phyloP scores from a whole-genome alignment of 2,797 vertebrate genomes.

The Diplodus puntazzo region DNA sequence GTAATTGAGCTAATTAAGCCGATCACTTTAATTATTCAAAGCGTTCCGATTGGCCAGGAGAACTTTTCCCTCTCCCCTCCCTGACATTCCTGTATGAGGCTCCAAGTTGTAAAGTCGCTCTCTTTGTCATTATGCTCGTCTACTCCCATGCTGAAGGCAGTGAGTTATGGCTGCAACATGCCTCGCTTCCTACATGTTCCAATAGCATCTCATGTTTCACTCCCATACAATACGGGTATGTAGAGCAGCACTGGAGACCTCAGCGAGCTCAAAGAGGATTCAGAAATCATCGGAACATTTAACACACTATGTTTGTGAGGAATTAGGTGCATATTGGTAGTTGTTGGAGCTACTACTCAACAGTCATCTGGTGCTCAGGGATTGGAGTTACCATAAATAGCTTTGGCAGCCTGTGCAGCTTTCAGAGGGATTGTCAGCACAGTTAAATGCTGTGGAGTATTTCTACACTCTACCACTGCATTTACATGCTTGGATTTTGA shows the following conservation, averaged over 20 bases:
- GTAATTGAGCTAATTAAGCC: constrained; percentile 94
- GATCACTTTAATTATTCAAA: constrained; percentile 94
- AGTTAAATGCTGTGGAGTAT: constrained; percentile 47
- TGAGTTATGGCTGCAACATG: constrained; percentile 71
- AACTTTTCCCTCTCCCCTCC: constrained; percentile 77
- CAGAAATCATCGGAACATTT: constrained; percentile 36
- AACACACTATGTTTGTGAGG: constrained; percentile 43
- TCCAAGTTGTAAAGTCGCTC: constrained; percentile 76
- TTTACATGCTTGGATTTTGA: constrained; percentile 50
- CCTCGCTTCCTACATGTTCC: constrained; percentile 62
- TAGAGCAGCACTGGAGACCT: constrained; percentile 3
- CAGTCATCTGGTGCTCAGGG: constrained; percentile 42
- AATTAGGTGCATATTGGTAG: constrained; percentile 35
- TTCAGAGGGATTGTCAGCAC: constrained; percentile 53
- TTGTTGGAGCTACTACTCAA: constrained; percentile 23
- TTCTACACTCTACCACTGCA: constrained; percentile 28
- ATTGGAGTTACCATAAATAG: constrained; percentile 54
- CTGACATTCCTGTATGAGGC: constrained; percentile 82
- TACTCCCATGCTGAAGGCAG: constrained; percentile 53
- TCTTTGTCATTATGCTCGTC: constrained; percentile 74
- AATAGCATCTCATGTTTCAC: constrained; percentile 58
- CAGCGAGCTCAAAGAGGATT: constrained; percentile 40
- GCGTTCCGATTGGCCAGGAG: constrained; percentile 87
- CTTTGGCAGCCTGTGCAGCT: constrained; percentile 37
- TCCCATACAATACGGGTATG: constrained; percentile 26